phyloP scores from a whole-genome alignment of 2,888 invertebrate genomes.

The Pyrocoelia pectoralis region DNA sequence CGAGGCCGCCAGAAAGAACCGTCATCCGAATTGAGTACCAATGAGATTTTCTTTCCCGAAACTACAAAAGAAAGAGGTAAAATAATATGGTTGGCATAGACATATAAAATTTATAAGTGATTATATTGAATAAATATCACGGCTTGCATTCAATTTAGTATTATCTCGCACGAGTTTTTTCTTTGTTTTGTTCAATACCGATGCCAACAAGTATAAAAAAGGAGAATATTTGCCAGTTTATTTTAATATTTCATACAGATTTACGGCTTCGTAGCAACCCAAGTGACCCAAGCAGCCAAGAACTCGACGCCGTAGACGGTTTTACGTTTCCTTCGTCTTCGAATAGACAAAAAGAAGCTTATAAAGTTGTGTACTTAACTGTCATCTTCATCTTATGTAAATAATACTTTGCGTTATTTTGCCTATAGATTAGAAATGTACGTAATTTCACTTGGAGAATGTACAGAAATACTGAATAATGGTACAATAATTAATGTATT shows the following conservation, averaged over 20 bases:
- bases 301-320: constrained; percentile 44
- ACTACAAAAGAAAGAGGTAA: constrained; percentile 53
- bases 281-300: constrained; percentile 49
- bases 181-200: constrained; percentile 26
- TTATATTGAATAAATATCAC: constrained; percentile 24
- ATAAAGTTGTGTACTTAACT: constrained; percentile 17
- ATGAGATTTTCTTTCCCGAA: constrained; percentile 53
- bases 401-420: constrained; percentile 16
- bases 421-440: background rate
- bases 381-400: constrained; percentile 25
- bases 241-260: constrained; percentile 49
- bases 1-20: constrained; percentile 49
- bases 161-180: constrained; percentile 21
- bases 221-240: constrained; percentile 31
- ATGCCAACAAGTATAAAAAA: constrained; percentile 31
- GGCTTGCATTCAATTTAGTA: constrained; percentile 13
- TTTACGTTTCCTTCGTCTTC: constrained; percentile 41
- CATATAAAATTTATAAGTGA: constrained; percentile 34
- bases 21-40: constrained; percentile 48
- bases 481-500: constrained; percentile 26
- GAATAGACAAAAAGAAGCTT: constrained; percentile 21
- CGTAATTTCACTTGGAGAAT: background rate
- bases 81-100: constrained; percentile 20
- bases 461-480: constrained; percentile 15
- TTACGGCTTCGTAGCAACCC: constrained; percentile 52